Evolutionary conservation across 2,888 invertebrate species (phyloP).

Genomic region (Macaria liturata): DNA sequence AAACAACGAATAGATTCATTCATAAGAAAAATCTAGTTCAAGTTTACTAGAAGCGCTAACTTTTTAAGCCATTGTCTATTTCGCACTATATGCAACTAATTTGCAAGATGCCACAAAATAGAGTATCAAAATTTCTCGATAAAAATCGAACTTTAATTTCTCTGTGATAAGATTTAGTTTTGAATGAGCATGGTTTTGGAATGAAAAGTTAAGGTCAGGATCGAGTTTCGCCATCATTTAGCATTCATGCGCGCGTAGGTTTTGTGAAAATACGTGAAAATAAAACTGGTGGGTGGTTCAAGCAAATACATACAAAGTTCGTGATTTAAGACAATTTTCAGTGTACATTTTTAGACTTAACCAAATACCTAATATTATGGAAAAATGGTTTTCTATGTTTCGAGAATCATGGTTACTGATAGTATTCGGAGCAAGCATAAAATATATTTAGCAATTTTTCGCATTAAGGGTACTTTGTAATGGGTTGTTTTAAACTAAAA

Average conservation of each 20-base stretch:
- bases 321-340: too few species aligned
- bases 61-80: constrained; percentile 40
- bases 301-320: too few species aligned
- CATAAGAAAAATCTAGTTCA: constrained; percentile 67
- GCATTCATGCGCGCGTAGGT: constrained; percentile 41
- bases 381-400: too few species aligned
- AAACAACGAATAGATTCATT: constrained; percentile 57
- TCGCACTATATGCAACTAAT: constrained; percentile 57
- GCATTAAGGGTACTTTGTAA: too few species aligned
- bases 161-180: constrained; percentile 19
- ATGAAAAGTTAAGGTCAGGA: constrained; percentile 53
- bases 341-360: too few species aligned
- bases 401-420: too few species aligned
- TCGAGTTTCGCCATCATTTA: constrained; percentile 56
- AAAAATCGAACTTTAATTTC: constrained; percentile 14
- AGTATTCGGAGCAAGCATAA: too few species aligned
- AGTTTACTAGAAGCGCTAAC: constrained; percentile 60
- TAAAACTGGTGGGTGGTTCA: constrained; percentile 1
- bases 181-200: not conserved
- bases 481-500: too few species aligned
- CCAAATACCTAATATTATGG: too few species aligned
- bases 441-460: too few species aligned
- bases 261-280: constrained; percentile 40
- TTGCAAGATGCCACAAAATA: constrained; percentile 41
- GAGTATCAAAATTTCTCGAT: constrained; percentile 2